phyloP scores from a whole-genome alignment of 1,140 invertebrate species.

The Carcinoscorpius rotundicauda region DNA sequence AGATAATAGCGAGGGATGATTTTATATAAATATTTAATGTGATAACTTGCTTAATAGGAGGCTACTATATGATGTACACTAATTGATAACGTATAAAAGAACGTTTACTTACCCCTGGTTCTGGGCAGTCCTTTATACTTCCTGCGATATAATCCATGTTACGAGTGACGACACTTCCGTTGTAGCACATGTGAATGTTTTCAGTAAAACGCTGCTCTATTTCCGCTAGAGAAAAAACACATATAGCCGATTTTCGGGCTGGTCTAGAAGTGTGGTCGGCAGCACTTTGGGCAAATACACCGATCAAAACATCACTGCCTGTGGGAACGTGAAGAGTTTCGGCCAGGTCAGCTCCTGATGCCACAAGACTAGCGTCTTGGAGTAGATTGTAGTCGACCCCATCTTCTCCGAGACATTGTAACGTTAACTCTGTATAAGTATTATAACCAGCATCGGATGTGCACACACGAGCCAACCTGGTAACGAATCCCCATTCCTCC shows the following conservation, averaged over 20 bases:
- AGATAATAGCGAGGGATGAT: too few relatives aligned
- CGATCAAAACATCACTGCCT: constrained; percentile 49
- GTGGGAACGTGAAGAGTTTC: constrained; percentile 48
- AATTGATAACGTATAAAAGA: too few relatives aligned
- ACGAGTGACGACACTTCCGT: constrained; percentile 76
- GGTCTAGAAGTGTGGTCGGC: constrained; percentile 65
- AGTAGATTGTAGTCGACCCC: constrained; percentile 68
- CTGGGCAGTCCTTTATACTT: constrained; percentile 68
- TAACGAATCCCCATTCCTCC: constrained; percentile 81
- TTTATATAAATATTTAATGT: too few relatives aligned
- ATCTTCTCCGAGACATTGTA: constrained; percentile 57
- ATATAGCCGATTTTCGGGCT: constrained; percentile 55
- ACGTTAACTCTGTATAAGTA: constrained; percentile 62
- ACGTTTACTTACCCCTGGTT: constrained; percentile 48
- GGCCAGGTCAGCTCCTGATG: constrained; percentile 66
- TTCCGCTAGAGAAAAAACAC: constrained; percentile 51
- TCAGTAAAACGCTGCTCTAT: constrained; percentile 87
- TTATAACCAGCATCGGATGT: constrained; percentile 88
- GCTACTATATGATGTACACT: too few relatives aligned
- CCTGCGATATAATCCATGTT: constrained; percentile 90
- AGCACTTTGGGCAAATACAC: constrained; percentile 67
- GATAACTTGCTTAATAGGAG: too few relatives aligned
- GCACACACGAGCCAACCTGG: constrained; percentile 77
- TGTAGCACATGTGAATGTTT: constrained; percentile 95
- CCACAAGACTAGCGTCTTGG: constrained; percentile 74